These are phyloP conservation scores for Acronicta alni DNA, from an alignment of 2,888 invertebrate species.

Conservation along the genomic window DNA sequence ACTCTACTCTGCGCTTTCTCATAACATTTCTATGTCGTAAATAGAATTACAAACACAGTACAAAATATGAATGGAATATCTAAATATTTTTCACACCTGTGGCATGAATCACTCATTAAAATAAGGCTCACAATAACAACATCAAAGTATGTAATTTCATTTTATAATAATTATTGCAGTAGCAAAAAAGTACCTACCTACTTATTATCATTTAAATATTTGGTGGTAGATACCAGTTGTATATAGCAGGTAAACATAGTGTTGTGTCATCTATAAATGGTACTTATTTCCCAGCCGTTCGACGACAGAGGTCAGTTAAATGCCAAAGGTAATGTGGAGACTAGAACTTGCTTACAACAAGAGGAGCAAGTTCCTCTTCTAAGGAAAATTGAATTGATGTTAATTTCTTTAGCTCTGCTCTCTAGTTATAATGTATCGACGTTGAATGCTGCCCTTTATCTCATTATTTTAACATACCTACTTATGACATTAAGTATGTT, in stretches of 20 bases:
- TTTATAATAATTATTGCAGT: neutral
- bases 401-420: too few species aligned
- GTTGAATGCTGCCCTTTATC: too few species aligned
- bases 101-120: neutral
- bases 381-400: neutral
- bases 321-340: conserved; percentile 70
- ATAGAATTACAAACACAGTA: too few species aligned
- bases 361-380: conserved; percentile 17
- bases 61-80: too few species aligned
- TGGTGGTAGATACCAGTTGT: conserved; percentile 28
- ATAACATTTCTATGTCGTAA: too few species aligned
- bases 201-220: conserved; percentile 9
- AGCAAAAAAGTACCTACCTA: neutral
- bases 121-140: neutral
- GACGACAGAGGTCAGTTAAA: conserved; percentile 74
- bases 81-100: neutral
- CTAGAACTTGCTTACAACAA: conserved; percentile 52
- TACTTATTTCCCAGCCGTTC: conserved; percentile 73
- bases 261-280: conserved; percentile 77
- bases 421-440: too few species aligned
- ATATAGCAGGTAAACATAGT: conserved; percentile 40
- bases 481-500: too few species aligned
- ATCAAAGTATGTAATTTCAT: neutral
- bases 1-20: too few species aligned
- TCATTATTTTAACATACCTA: too few species aligned